Percentiles rank a stretch among this genome's conserved stretches.
Evolutionary conservation across 1,140 invertebrate species (phyloP).

Genomic region (Zophobas morio): DNA sequence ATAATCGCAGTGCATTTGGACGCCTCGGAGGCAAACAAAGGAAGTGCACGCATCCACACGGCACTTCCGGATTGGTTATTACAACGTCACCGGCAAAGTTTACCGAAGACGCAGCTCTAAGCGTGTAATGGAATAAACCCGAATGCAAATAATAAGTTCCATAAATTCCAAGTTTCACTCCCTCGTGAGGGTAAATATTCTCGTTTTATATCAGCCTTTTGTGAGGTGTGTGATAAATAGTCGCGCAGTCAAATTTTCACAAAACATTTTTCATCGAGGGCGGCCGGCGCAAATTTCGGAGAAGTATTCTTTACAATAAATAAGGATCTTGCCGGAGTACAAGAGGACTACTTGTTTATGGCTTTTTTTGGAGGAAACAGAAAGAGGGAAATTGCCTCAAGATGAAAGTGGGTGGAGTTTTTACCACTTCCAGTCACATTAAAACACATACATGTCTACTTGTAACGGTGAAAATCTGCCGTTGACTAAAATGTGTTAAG

Average conservation of each 20-base stretch:
- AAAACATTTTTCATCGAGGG: constrained; percentile 19
- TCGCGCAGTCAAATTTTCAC: constrained; percentile 24
- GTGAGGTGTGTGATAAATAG: constrained; percentile 22
- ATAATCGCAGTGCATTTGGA: not conserved
- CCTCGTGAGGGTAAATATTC: constrained; percentile 17
- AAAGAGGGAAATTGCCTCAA: no score
- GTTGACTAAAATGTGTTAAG: no score
- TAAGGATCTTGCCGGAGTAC: not conserved
- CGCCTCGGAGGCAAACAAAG: not conserved
- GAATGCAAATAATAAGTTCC: constrained; percentile 11
- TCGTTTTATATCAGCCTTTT: constrained; percentile 12
- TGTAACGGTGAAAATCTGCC: no score
- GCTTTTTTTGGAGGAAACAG: not conserved
- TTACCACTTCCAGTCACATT: no score
- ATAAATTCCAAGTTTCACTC: not conserved
- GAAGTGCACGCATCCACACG: constrained; percentile 2
- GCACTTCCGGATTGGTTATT: constrained; percentile 21
- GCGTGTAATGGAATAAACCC: not conserved
- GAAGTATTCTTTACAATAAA: not conserved
- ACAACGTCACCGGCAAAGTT: not conserved
- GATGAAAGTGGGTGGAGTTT: no score
- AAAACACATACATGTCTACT: no score
- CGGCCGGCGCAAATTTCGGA: not conserved
- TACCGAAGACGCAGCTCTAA: not conserved
- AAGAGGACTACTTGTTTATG: not conserved